These are phyloP conservation scores for Lordiphosa fenestrarum DNA, from an alignment of 2,888 invertebrate species.

Conservation along the genomic window DNA sequence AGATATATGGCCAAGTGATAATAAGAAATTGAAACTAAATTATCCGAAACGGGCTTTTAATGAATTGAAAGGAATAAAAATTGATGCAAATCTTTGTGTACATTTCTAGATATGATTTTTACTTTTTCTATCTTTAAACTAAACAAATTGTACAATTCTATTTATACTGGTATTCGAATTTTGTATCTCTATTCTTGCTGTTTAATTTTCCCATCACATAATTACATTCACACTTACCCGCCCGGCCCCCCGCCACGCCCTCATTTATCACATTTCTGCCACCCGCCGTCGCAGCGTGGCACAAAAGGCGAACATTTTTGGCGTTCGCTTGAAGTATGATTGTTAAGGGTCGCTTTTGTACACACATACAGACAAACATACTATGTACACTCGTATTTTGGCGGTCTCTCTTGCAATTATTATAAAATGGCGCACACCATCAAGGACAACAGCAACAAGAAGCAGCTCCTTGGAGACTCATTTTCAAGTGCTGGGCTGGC, in stretches of 20 bases:
- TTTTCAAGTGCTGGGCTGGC: slow-evolving; percentile 62
- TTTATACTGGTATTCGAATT: too few relatives aligned
- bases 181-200: too few relatives aligned
- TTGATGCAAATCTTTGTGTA: too few relatives aligned
- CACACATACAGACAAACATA: not conserved
- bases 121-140: too few relatives aligned
- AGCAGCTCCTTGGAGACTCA: slow-evolving; percentile 67
- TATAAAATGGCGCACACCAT: slow-evolving; percentile 61
- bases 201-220: slow-evolving; percentile 3
- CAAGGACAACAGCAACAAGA: slow-evolving; percentile 44
- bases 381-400: slow-evolving; percentile 38
- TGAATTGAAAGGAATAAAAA: too few relatives aligned
- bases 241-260: slow-evolving; percentile 29
- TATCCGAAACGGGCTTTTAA: too few relatives aligned
- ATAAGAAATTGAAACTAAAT: too few relatives aligned
- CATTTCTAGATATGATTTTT: too few relatives aligned
- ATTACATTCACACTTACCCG: not conserved
- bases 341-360: slow-evolving; percentile 48
- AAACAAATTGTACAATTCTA: too few relatives aligned
- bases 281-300: slow-evolving; percentile 30
- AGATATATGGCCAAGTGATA: too few relatives aligned
- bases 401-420: slow-evolving; percentile 64
- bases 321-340: slow-evolving; percentile 51
- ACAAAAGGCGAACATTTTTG: slow-evolving; percentile 26
- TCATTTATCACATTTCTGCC: slow-evolving; percentile 41